Conservation (phyloP, 2,888 invertebrate genomes). For the Globia sparganii region DNA sequence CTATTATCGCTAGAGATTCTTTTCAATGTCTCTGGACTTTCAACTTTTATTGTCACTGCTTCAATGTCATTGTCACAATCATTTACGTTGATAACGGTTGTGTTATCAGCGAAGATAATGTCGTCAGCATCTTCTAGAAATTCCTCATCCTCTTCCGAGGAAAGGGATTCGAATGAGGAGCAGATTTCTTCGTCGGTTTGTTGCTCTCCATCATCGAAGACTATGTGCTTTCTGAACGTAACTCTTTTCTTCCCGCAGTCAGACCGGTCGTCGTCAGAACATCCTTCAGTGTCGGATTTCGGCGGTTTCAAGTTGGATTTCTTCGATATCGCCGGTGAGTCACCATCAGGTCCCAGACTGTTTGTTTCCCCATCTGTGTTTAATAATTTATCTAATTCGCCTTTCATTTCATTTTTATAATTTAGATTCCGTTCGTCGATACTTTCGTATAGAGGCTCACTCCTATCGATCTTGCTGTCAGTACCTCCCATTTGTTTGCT, state of each 20-base stretch:
- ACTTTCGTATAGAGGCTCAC: slow-evolving; percentile 79
- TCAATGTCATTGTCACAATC: slow-evolving; percentile 66
- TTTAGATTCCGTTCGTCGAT: slow-evolving; percentile 73
- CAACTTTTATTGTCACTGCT: slow-evolving; percentile 77
- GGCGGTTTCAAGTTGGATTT: slow-evolving; percentile 87
- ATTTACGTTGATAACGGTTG: slow-evolving; percentile 79
- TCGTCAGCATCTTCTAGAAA: slow-evolving; percentile 84
- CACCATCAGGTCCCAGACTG: slow-evolving; percentile 69
- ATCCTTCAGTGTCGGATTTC: slow-evolving; percentile 83
- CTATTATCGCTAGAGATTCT: slow-evolving; percentile 87
- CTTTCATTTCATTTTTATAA: slow-evolving; percentile 82
- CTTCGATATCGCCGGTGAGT: slow-evolving; percentile 78
- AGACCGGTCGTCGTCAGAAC: slow-evolving; percentile 86
- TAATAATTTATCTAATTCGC: slow-evolving; percentile 80
- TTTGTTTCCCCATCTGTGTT: slow-evolving; percentile 66
- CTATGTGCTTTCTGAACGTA: slow-evolving; percentile 87
- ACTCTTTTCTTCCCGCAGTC: slow-evolving; percentile 86
- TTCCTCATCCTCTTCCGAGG: slow-evolving; percentile 83
- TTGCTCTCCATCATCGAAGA: slow-evolving; percentile 88
- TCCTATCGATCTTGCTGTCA: slow-evolving; percentile 75
- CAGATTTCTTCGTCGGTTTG: slow-evolving; percentile 86
- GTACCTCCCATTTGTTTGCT: slow-evolving; percentile 81
- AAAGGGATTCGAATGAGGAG: slow-evolving; percentile 86
- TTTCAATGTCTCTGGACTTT: slow-evolving; percentile 76
- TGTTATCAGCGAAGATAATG: slow-evolving; percentile 76